Evolutionary conservation across 2,888 invertebrate genomes (phyloP), one percentile per base, ranked within the genome.

Genomic region (Nineta flava): DNA sequence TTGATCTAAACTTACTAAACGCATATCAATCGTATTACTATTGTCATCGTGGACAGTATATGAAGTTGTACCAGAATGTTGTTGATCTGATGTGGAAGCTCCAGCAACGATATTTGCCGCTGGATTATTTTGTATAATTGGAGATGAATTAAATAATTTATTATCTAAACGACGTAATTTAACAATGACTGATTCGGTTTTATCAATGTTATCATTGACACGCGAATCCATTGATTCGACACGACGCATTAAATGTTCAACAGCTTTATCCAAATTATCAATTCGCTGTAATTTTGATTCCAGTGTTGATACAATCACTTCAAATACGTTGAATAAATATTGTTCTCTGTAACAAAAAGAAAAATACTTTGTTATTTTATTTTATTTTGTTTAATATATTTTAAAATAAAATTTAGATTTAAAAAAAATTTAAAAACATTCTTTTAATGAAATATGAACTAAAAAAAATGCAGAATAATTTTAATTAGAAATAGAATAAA

Each of bases 241-340:
- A 60, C 87, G 73, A 56, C 87, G 72, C 86, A 87, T 87, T 51
- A 91, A 68, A 61, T 87, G 86, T 62, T 90, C 88, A 2, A 90
- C 86, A 1, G 88, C 87, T 65, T 86, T 84, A 65, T 91, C 90
- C 51, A 90, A 68, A 64, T 87, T 88, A 61, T 90, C 90, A 62
- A 91, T 87, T 57, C 88, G 74, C 63, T 88, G 87, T 12, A 91
- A 71, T 70, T 90, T 90, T 5, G 87, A 85, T 65, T 91, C 90
- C 58, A 90, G 68, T 21, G 88, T 90, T 58, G 87, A 86, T 52
- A 90, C 87, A 57, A 92, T 87, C 49, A 87, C 87, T 68, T 90
- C 90, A 69, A 91, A 90, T 50, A 91, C 85, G 65, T 86, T 86
- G 69, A 87, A 83, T 54, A 90, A 76, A 65, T 88, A 87, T 66